Percentiles rank a stretch among this genome's conserved stretches.
Evolutionary conservation across 1,140 invertebrate species (phyloP).

Genomic region (Tribolium madens): DNA sequence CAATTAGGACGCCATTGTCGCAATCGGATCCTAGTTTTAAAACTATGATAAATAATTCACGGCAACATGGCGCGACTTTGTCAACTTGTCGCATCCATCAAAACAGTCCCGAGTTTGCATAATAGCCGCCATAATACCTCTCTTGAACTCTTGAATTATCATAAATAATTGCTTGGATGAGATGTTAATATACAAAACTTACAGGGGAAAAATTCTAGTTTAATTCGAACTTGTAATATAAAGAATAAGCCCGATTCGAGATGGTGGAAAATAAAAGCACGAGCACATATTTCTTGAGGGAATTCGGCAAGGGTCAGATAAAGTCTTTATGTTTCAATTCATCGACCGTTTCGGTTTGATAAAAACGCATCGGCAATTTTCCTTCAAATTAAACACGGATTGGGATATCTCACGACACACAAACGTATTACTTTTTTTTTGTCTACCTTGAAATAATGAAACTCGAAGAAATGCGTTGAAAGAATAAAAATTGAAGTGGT

Average conservation of each 20-base stretch:
- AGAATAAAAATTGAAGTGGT: constrained; percentile 23
- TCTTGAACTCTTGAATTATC: neutral
- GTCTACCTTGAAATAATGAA: constrained; percentile 29
- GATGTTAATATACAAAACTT: neutral
- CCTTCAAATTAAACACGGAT: constrained; percentile 2
- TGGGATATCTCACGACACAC: neutral
- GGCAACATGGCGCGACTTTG: neutral
- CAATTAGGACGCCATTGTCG: constrained; percentile 5
- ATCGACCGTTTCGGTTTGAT: constrained; percentile 42
- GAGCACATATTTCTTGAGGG: constrained; percentile 49
- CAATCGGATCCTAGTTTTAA: constrained; percentile 23
- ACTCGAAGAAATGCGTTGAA: neutral
- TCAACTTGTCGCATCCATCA: constrained; percentile 27
- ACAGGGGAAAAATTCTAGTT: neutral
- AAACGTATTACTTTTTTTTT: constrained; percentile 2
- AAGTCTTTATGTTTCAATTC: constrained; percentile 51
- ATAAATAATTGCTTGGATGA: neutral
- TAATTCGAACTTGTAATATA: neutral
- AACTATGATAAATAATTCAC: constrained; percentile 1
- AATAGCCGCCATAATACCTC: constrained; percentile 2
- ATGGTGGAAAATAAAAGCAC: constrained; percentile 44
- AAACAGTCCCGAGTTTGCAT: neutral
- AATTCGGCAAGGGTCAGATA: constrained; percentile 46
- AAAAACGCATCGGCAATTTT: constrained; percentile 19
- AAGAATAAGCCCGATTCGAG: constrained; percentile 15